phyloP scores from a whole-genome alignment of 1,140 invertebrate genomes.

The Ridgeia piscesae region DNA sequence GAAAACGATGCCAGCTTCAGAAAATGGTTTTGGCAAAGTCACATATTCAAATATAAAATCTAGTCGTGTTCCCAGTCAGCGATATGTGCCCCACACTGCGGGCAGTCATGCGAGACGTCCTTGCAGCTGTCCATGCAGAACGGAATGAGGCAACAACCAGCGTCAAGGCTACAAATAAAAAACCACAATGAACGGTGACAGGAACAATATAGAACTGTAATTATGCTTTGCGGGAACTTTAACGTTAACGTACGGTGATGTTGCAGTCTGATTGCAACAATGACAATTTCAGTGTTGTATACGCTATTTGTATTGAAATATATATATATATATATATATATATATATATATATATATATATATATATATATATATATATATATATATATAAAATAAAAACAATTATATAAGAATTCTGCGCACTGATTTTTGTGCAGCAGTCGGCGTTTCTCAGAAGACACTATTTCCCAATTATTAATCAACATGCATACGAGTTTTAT shows the following conservation, averaged over 20 bases:
- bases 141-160: slow-evolving; percentile 51
- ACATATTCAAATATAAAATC: not conserved
- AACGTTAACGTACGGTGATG: no score
- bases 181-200: no score
- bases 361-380: no score
- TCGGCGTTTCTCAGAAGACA: not conserved
- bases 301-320: no score
- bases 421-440: not conserved
- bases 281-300: no score
- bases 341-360: no score
- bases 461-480: not conserved
- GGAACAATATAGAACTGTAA: no score
- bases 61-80: not conserved
- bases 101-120: slow-evolving; percentile 50
- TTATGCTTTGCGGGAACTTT: no score
- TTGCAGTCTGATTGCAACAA: no score
- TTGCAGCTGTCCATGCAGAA: slow-evolving; percentile 52
- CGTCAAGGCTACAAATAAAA: not conserved
- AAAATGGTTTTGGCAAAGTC: not conserved
- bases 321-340: no score
- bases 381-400: no score
- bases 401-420: no score
- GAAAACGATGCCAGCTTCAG: not conserved
- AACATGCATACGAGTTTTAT: not conserved
- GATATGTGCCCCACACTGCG: slow-evolving; percentile 47